These are phyloP conservation scores for Eurytoma adleriae DNA, from an alignment of 2,888 invertebrate genomes.

Conservation along the genomic window DNA sequence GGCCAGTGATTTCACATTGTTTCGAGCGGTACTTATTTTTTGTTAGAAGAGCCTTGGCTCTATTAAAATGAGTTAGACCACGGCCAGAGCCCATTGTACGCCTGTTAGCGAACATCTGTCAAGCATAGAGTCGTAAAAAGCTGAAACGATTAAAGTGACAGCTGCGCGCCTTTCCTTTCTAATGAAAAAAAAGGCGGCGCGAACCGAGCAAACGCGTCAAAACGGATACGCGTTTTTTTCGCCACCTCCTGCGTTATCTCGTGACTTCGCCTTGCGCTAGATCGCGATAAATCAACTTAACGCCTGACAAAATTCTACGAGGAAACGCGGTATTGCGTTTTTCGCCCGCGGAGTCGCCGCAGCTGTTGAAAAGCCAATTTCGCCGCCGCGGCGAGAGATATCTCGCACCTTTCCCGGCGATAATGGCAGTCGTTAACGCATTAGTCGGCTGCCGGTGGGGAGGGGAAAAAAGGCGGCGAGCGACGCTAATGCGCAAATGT, in stretches of 20 bases:
- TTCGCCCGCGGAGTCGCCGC: too few relatives aligned
- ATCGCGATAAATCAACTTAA: too few relatives aligned
- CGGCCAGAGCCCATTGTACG: constrained; percentile 28
- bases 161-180: constrained; percentile 30
- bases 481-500: not conserved
- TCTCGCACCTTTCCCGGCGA: too few relatives aligned
- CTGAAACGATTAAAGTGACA: constrained; percentile 23
- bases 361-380: too few relatives aligned
- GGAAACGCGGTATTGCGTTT: too few relatives aligned
- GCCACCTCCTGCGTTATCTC: not conserved
- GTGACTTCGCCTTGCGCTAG: not conserved
- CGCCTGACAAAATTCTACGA: too few relatives aligned
- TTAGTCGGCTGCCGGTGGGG: too few relatives aligned
- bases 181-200: constrained; percentile 14
- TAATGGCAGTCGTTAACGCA: too few relatives aligned
- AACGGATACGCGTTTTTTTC: not conserved
- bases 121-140: constrained; percentile 1
- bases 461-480: too few relatives aligned
- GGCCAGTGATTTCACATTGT: not conserved
- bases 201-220: constrained; percentile 8
- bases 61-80: constrained; percentile 27
- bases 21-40: constrained; percentile 4
- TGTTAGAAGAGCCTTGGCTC: constrained; percentile 14
- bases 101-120: constrained; percentile 47
- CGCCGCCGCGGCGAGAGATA: too few relatives aligned